phyloP scores from a whole-genome alignment of 37 sponge, comb jelly and placozoan species.

The Eunapius fragilis region DNA sequence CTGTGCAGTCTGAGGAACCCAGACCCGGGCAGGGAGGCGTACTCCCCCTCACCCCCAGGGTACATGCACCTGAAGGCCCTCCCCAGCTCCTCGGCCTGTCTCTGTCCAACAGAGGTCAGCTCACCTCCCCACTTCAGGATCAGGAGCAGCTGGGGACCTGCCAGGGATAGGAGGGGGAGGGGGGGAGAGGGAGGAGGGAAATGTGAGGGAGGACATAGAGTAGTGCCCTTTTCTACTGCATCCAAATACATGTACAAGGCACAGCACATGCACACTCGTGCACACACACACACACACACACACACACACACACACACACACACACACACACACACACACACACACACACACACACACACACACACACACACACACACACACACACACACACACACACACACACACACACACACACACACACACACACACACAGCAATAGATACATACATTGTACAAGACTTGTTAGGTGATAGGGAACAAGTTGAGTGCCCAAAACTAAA shows the following conservation, averaged over 20 bases:
- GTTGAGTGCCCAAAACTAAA: too few relatives aligned
- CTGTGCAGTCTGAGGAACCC: constrained; percentile 95
- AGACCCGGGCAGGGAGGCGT: constrained; percentile 75
- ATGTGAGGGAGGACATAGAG: too few relatives aligned
- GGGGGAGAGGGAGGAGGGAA: neutral
- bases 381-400: neutral
- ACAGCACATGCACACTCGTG: neutral
- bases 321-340: constrained; percentile 3
- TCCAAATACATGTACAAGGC: too few relatives aligned
- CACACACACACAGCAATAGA: neutral
- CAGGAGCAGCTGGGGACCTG: constrained; percentile 66
- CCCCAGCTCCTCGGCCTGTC: constrained; percentile 87
- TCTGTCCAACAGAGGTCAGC: constrained; percentile 80
- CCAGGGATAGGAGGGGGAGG: neutral
- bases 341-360: constrained; percentile 4
- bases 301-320: constrained; percentile 1
- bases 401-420: neutral
- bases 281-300: constrained; percentile 80
- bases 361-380: neutral
- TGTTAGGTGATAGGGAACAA: too few relatives aligned
- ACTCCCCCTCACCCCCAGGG: constrained; percentile 88
- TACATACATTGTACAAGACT: neutral
- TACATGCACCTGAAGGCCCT: constrained; percentile 88
- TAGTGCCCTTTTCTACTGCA: too few relatives aligned
- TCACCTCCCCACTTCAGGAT: constrained; percentile 98